Base-by-base conservation (phyloP, 2,888 invertebrate species). In the Eledona agricola region DNA sequence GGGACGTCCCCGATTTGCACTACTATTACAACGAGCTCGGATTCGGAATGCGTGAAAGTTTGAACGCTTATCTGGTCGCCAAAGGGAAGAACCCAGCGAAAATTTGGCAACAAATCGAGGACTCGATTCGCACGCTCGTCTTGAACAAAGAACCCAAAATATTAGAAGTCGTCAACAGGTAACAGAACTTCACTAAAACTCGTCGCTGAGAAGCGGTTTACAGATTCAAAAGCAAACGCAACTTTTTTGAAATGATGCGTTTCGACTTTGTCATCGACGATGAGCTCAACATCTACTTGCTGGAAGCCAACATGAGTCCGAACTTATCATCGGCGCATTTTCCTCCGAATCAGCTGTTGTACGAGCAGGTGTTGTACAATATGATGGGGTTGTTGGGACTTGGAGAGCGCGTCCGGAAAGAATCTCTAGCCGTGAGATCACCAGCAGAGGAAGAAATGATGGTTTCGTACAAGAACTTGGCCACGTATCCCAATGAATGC, bases 271-370 rank as follows among this genome's bases (percentile, higher is more conserved):
- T 95, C 0, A 79, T 97, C 1, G 95, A 97, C 72, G 89, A 93
- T 60, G 79, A 93, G 42, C 73, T 97, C 0, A 89, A 88, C 34
- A 90, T 96, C 0, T 90, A 85, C 67, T 79, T 96, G 3, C 87
- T 98, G 84, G 98, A 98, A 79, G 96, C 94, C 0, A 98, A 98
- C 71, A 97, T 98, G 98, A 96, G 96, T 6, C 98, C 98, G 0
- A 98, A 98, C 79, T 80, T 98, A 50, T 94, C 94, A 0, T 94
- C 96, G 0, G 89, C 89, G 0, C 96, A 97, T 76, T 97, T 88
- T 73, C 86, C 89, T n/a, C 89, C 86, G 0, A 98, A 98, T 75
- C 83, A 84, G 56, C 74, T 93, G 15, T 77, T 98, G 0, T 98
- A 97, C 69, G 93, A 96, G 67, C 96, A 97, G 79, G 90, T 97